Base-by-base conservation (phyloP, 2,113 vertebrate species). In the Arizona elegans region DNA sequence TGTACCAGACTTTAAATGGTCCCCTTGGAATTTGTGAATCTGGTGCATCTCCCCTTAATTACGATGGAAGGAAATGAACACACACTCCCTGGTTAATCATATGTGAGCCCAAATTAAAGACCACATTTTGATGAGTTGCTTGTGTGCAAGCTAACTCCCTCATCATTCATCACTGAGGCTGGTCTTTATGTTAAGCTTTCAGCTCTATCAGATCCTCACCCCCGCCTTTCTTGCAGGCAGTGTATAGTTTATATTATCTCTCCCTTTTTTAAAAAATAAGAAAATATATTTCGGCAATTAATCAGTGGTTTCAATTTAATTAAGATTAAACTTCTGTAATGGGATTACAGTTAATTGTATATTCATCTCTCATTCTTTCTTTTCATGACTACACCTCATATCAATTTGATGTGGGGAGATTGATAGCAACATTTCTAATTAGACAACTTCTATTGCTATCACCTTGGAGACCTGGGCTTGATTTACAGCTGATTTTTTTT, bases 231-330 rank as follows among this genome's bases (percentile, higher is more conserved):
- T 95, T 95, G 90, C 38, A 92, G 56, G 12, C 55, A n/a, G 47
- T 17, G 9, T 89, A 93, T 94, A 88, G 23, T 95, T 1, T 90
- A 86, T 93, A 95, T 94, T 62, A n/a, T 54, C 55, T 92, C 86
- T 55, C 4, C 87, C 94, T 87, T n/a, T 43, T 96, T 95, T 4
- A 26, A 95, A 87, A 96, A 97, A 94, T 92, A 94, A 92, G 86
- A 47, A 90, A 94, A 96, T 96, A 50, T 89, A 92, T 96, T 85
- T 47, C 94, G 97, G 92, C 59, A 97, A 93, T 97, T 97, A 96
- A 97, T 97, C 92, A 95, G 89, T 95, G 91, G 96, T 97, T 97
- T 96, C 89, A 97, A 96, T 97, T 97, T 97, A 97, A 96, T 97
- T 96, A 96, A 96, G 93, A 97, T 97, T 97, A 96, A 97, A 96